Evolutionary conservation across 2,888 invertebrate species (phyloP).

Genomic region (Melitaea athalia): DNA sequence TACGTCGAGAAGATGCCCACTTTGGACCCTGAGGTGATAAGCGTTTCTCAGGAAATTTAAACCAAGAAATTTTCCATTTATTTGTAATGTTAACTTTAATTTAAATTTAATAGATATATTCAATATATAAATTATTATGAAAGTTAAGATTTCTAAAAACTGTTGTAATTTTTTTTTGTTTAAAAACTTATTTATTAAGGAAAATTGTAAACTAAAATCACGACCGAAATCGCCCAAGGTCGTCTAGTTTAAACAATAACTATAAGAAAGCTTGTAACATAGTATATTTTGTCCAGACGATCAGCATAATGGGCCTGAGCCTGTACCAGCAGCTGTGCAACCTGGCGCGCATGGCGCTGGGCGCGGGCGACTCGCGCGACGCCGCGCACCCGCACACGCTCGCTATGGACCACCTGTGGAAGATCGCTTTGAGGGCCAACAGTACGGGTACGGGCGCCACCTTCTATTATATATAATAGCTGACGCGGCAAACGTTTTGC

Average conservation of each 20-base stretch:
- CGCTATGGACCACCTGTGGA: conserved; percentile 97
- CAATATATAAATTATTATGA: no score
- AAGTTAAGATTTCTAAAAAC: no score
- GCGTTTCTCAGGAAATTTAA: background rate
- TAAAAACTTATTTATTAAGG: no score
- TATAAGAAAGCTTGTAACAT: background rate
- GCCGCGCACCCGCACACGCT: conserved; percentile 82
- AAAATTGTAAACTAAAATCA: no score
- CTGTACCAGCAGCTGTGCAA: conserved; percentile 95
- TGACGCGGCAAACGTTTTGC: no score
- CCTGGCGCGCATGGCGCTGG: conserved; percentile 90
- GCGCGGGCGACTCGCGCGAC: conserved; percentile 82
- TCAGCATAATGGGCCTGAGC: conserved; percentile 95
- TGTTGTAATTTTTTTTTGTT: no score
- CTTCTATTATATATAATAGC: no score
- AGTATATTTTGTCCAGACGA: conserved; percentile 74
- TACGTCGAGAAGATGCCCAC: conserved; percentile 95
- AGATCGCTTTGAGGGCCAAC: conserved; percentile 93
- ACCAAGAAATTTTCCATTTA: no score
- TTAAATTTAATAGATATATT: no score
- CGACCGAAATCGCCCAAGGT: no score
- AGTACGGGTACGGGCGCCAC: conserved; percentile 84
- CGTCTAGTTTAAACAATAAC: background rate
- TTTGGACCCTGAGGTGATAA: conserved; percentile 87
- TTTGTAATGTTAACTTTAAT: no score